These are phyloP conservation scores for Arge pagana DNA, from an alignment of 2,888 invertebrate genomes.

Conservation along the genomic window DNA sequence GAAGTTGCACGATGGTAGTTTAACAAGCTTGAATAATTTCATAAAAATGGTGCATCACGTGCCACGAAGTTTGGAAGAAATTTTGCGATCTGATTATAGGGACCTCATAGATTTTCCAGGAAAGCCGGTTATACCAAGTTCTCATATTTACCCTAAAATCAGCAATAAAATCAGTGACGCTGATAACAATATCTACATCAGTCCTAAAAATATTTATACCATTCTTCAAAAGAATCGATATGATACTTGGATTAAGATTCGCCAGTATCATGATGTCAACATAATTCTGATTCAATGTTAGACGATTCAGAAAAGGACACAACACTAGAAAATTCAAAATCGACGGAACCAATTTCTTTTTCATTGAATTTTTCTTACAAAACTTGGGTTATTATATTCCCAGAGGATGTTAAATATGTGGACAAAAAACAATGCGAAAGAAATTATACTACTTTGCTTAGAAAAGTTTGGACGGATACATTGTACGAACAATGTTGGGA, in stretches of 20 bases:
- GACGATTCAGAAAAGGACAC: constrained; percentile 12
- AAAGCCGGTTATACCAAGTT: constrained; percentile 9
- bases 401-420: constrained; percentile 7
- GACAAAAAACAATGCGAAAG: constrained; percentile 14
- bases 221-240: constrained; percentile 18
- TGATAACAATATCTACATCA: constrained; percentile 11
- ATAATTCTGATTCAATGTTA: constrained; percentile 4
- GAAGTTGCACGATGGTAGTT: too few species aligned
- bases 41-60: constrained; percentile 13
- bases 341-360: neutral
- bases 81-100: constrained; percentile 9
- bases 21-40: too few species aligned
- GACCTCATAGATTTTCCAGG: constrained; percentile 12
- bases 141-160: constrained; percentile 13
- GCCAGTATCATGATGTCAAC: constrained; percentile 9
- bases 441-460: constrained; percentile 17
- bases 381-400: constrained; percentile 17
- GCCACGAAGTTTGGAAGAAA: neutral
- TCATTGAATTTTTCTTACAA: constrained; percentile 11
- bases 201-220: constrained; percentile 17
- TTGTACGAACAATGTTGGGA: too few species aligned
- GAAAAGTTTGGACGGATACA: too few species aligned
- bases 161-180: constrained; percentile 1
- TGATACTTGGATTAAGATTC: constrained; percentile 15
- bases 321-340: constrained; percentile 3